Evolutionary conservation across 2,797 vertebrate genomes (phyloP).

Genomic region (Pseudopleuronectes americanus): DNA sequence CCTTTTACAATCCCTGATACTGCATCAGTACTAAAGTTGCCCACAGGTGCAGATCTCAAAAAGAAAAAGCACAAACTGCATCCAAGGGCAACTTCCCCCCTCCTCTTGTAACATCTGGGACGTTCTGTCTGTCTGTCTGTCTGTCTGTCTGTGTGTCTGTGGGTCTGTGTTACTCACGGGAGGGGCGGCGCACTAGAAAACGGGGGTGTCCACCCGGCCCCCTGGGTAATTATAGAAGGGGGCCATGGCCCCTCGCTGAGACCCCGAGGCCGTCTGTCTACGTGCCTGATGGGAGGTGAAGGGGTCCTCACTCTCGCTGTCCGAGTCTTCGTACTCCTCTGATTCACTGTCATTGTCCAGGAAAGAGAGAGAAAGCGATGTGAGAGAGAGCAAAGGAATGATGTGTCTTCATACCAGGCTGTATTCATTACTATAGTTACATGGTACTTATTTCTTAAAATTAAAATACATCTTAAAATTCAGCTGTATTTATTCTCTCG

Average conservation of each 20-base stretch:
- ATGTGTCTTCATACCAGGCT: background rate
- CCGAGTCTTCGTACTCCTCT: slow-evolving; percentile 87
- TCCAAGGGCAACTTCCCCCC: slow-evolving; percentile 41
- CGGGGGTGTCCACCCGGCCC: slow-evolving; percentile 87
- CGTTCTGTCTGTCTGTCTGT: slow-evolving; percentile 84
- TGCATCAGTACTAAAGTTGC: slow-evolving; percentile 27
- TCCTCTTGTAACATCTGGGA: slow-evolving; percentile 35
- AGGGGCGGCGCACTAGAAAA: slow-evolving; percentile 90
- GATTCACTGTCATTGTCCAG: slow-evolving; percentile 78
- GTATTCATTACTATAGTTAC: background rate
- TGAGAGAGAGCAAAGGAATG: slow-evolving; percentile 32
- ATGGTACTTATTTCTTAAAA: background rate
- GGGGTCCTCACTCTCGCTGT: slow-evolving; percentile 89
- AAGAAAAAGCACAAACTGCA: slow-evolving; percentile 34
- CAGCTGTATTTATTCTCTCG: background rate
- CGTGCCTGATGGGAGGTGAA: slow-evolving; percentile 91
- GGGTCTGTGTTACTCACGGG: slow-evolving; percentile 88
- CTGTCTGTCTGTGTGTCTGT: slow-evolving; percentile 86
- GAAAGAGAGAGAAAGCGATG: slow-evolving; percentile 53
- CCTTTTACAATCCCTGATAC: slow-evolving; percentile 35
- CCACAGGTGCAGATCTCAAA: slow-evolving; percentile 43
- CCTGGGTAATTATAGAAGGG: slow-evolving; percentile 91
- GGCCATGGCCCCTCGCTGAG: slow-evolving; percentile 87
- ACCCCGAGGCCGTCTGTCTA: slow-evolving; percentile 88
- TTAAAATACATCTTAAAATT: slow-evolving; percentile 1